A percentile compares a stretch with the other conserved stretches of the same genome.
These are phyloP conservation scores for Ennomos erosarius DNA, from an alignment of 2,888 invertebrate genomes.

Conservation along the genomic window DNA sequence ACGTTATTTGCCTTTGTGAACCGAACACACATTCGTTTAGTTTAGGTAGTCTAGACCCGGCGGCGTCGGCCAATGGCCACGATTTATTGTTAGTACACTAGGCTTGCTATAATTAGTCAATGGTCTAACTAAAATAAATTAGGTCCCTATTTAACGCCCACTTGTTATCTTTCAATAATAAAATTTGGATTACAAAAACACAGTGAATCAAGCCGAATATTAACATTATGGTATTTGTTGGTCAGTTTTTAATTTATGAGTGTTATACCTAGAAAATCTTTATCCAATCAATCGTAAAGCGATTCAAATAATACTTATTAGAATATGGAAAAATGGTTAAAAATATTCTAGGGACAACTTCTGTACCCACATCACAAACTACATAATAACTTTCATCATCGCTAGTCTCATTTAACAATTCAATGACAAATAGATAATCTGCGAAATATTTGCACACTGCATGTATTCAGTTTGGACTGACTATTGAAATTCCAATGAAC, in stretches of 20 bases:
- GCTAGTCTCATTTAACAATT: background rate
- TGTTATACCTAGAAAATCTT: too few relatives aligned
- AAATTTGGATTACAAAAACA: slow-evolving; percentile 8
- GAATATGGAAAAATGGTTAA: too few relatives aligned
- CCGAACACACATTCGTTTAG: slow-evolving; percentile 16
- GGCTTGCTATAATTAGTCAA: slow-evolving; percentile 11
- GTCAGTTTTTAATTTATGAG: too few relatives aligned
- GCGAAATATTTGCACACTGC: slow-evolving; percentile 17
- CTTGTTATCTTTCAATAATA: too few relatives aligned
- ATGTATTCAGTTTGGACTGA: slow-evolving; percentile 22
- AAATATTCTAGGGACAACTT: too few relatives aligned
- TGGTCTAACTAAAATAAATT: too few relatives aligned
- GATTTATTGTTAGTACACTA: slow-evolving; percentile 25
- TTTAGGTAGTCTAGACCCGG: slow-evolving; percentile 31
- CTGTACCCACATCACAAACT: too few relatives aligned
- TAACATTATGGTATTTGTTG: too few relatives aligned
- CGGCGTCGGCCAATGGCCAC: slow-evolving; percentile 32
- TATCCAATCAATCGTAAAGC: too few relatives aligned
- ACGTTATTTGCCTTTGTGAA: slow-evolving; percentile 29
- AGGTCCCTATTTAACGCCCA: too few relatives aligned
- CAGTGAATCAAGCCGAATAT: background rate
- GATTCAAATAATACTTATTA: too few relatives aligned
- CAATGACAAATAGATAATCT: slow-evolving; percentile 19
- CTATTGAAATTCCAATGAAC: slow-evolving; percentile 30
- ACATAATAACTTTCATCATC: too few relatives aligned